A percentile compares a stretch with the other conserved stretches of the same genome.
Conservation (phyloP, 2,797 vertebrate species). For the Prunella strophiata region DNA sequence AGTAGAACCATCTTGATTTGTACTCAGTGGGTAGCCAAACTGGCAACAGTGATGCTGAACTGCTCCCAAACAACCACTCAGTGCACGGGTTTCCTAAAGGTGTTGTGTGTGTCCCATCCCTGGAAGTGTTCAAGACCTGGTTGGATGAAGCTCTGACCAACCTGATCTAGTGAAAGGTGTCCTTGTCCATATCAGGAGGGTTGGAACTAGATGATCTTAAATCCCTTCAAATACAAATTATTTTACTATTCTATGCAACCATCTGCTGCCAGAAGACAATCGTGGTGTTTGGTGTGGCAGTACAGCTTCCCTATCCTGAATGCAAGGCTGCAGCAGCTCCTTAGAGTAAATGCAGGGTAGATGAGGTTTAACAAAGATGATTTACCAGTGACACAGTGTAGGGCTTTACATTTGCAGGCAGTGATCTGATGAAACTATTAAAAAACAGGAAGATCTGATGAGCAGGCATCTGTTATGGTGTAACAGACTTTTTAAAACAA, state of each 20-base stretch:
- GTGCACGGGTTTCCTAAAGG: background rate
- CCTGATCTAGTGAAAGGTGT: background rate
- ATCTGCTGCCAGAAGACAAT: background rate
- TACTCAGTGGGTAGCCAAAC: background rate
- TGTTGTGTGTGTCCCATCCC: background rate
- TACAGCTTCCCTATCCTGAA: background rate
- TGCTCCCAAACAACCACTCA: background rate
- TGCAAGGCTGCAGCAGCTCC: background rate
- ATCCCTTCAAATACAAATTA: background rate
- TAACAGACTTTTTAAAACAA: background rate
- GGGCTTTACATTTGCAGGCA: background rate
- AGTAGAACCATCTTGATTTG: background rate
- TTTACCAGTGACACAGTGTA: background rate
- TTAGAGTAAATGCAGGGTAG: background rate
- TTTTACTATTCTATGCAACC: background rate
- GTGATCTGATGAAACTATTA: background rate
- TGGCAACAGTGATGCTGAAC: background rate
- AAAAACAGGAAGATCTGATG: background rate
- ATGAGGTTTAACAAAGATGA: background rate
- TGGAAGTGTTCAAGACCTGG: background rate
- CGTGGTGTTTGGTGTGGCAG: background rate
- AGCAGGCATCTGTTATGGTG: background rate
- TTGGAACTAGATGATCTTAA: background rate
- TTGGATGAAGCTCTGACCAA: background rate
- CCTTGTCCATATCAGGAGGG: no score